Evolutionary conservation across 2,797 vertebrate species (phyloP).

Genomic region (Muscicapa comitata): DNA sequence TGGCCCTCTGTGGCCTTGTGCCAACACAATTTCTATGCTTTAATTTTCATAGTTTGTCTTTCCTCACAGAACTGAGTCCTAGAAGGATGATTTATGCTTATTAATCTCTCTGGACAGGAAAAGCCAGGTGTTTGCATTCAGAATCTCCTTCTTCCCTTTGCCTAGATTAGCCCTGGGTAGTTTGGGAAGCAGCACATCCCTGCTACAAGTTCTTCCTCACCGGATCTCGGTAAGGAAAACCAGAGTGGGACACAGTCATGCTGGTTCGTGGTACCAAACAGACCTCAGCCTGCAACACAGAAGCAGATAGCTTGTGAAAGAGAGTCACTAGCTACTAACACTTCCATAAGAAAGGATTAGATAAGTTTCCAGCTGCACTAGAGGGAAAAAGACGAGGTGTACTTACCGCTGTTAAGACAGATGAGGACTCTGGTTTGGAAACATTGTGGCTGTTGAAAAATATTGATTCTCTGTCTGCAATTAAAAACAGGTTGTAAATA

Average conservation of each 20-base stretch:
- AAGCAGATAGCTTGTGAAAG: conserved; percentile 39
- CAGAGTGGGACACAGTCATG: conserved; percentile 30
- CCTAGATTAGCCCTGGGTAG: conserved; percentile 24
- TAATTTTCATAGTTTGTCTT: neutral
- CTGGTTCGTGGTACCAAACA: conserved; percentile 39
- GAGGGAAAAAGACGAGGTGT: neutral
- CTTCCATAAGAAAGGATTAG: neutral
- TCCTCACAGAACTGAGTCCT: conserved; percentile 64
- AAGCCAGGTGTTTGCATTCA: conserved; percentile 11
- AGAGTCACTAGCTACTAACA: neutral
- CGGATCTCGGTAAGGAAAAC: conserved; percentile 50
- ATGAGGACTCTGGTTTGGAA: conserved; percentile 96
- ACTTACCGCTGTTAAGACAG: conserved; percentile 92
- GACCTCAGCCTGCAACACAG: conserved; percentile 55
- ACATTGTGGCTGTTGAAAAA: conserved; percentile 99
- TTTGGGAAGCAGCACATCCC: conserved; percentile 9
- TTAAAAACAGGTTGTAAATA: conserved; percentile 34
- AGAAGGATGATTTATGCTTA: conserved; percentile 32
- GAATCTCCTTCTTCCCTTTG: conserved; percentile 18
- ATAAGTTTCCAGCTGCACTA: neutral
- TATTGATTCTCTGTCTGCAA: conserved; percentile 94
- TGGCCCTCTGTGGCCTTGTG: neutral
- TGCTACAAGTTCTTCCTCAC: conserved; percentile 47
- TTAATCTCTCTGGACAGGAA: conserved; percentile 34
- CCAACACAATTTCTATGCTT: neutral